Base-by-base conservation (phyloP, 1,140 invertebrate genomes). In the Drepana arcuata region DNA sequence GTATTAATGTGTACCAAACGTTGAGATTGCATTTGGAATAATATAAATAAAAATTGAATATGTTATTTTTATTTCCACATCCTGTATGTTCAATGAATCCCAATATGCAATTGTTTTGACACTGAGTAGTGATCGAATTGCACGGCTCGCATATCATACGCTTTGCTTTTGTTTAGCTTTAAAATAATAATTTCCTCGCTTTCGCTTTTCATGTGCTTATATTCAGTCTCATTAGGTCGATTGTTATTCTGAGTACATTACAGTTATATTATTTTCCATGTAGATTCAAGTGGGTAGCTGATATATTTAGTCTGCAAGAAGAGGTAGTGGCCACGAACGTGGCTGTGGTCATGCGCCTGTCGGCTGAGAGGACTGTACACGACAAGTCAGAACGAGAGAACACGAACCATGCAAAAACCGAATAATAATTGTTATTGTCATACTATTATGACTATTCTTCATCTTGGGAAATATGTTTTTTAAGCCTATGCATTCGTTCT, bases 21-120 rank as follows among this genome's bases (percentile, higher is more conserved):
- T 77, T 78, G 73, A 78, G 67, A 77, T 72, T 81, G 70, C 72
- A 81, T 81, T 78, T 81, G 63, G 75, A 56, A 75, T 52, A 80
- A 71, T 73, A 81, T 60, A 74, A 57, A 51, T 54, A 55, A 66
- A 71, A 69, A 74, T 51, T 52, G 25, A 51, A 54, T 40, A 30
- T 18, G 47, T 44, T 48, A n/a, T 62, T 79, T 80, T 72, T 61
- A 66, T 77, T 77, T 55, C 33, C 28, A 28, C 18, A n/a, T 21
- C 4, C 4, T 21, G 4, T 21, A 21, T 21, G 18, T 21, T 21
- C 18, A 21, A 21, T n/a, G n/a, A n/a, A n/a, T n/a, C n/a, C n/a
- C n/a, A n/a, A n/a, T n/a, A n/a, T n/a, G n/a, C n/a, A n/a, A n/a
- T n/a, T n/a, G n/a, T n/a, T n/a, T n/a, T n/a, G n/a, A n/a, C n/a